phyloP scores from a whole-genome alignment of 2,888 invertebrate species.

The Tipula lateralis region DNA sequence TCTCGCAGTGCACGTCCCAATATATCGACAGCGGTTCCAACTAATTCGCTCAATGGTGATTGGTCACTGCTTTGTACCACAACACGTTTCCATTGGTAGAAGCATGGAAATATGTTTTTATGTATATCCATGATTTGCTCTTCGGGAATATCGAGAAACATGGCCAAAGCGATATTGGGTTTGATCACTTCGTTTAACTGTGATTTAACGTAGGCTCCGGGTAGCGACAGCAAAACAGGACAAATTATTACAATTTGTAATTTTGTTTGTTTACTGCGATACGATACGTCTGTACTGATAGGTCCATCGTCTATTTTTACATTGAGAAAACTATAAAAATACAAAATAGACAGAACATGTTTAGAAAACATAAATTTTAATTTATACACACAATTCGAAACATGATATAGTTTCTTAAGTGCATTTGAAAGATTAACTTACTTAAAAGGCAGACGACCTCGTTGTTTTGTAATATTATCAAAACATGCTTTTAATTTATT shows the following conservation, averaged over 20 bases:
- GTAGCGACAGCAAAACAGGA: conserved; percentile 61
- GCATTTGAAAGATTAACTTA: conserved; percentile 48
- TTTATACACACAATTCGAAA: neutral
- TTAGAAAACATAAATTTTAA: neutral
- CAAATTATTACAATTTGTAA: conserved; percentile 77
- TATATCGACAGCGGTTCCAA: conserved; percentile 76
- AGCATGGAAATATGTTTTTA: conserved; percentile 64
- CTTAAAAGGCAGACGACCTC: conserved; percentile 76
- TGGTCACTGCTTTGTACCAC: conserved; percentile 77
- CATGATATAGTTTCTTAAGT: conserved; percentile 1
- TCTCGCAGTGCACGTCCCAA: conserved; percentile 57
- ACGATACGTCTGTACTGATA: conserved; percentile 50
- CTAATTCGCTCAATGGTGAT: conserved; percentile 74
- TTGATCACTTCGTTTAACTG: conserved; percentile 46
- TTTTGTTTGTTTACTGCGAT: conserved; percentile 57
- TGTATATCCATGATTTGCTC: conserved; percentile 64
- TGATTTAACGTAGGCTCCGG: conserved; percentile 45
- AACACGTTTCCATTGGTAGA: conserved; percentile 76
- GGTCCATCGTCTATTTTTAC: conserved; percentile 67
- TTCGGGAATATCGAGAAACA: conserved; percentile 75
- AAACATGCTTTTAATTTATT: conserved; percentile 78
- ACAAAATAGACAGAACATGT: conserved; percentile 32
- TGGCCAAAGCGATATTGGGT: conserved; percentile 69
- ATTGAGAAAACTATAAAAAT: conserved; percentile 61
- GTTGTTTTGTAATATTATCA: conserved; percentile 76